Evolutionary conservation across 2,888 invertebrate species (phyloP), one percentile per base, ranked within the genome.

Genomic region (Scrobipalpa atriplicella): DNA sequence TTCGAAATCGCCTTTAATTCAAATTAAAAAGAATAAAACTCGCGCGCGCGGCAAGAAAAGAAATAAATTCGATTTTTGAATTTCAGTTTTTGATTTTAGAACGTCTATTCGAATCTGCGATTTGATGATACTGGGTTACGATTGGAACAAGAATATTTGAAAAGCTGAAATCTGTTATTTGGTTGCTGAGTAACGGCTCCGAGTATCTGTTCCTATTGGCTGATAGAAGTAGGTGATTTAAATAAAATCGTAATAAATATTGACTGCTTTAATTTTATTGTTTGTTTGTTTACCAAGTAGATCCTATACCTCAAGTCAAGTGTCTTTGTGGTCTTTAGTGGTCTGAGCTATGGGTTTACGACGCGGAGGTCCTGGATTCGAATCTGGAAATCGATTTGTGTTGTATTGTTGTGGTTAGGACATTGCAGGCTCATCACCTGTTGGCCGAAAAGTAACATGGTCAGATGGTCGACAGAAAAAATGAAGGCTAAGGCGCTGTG

Each of bases 121-220:
- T 71, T 36, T 66, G 69, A 72, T 72, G 68, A 64, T 67, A 82
- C 79, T 84, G 78, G 74, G 74, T 74, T 71, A 66, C 72, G 71
- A 71, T 64, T 70, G n/a, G 67, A 64, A 68, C 66, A 62, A 68
- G 71, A 69, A 66, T 47, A 64, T n/a, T 29, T 29, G 5, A 29
- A 18, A 54, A 68, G 74, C 71, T 70, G 69, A 74, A 78, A 84
- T 76, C 76, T 87, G 89, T 89, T 89, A 86, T 89, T 82, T 62
- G 36, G 88, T 89, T 84, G 78, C 89, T 75, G 73, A 66, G 89
- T 73, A 75, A 89, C 86, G 29, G 52, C 63, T 74, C 70, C 29
- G 61, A 43, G 29, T 41, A 1, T 18, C 10, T 6, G 41, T 62
- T 67, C 58, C 52, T 56, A 67, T 69, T 69, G 67, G 68, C 13